Evolutionary conservation across 2,888 invertebrate genomes (phyloP).

Genomic region (Caenorhabditis doughertyi): DNA sequence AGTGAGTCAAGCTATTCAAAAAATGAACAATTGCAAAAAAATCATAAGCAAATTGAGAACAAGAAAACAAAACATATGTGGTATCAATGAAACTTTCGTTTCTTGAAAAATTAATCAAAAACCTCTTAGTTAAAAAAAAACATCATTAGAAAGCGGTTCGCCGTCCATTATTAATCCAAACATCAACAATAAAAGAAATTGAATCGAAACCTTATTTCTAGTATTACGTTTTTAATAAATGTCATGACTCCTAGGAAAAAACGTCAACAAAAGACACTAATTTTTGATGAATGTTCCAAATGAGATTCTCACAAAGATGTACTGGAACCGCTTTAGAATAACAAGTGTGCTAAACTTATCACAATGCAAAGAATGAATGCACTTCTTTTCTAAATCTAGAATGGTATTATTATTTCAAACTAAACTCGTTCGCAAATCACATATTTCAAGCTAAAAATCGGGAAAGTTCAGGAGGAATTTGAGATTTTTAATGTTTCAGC

Average conservation of each 20-base stretch:
- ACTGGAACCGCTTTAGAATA: conserved; percentile 1
- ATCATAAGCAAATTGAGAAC: neutral
- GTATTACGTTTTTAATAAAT: neutral
- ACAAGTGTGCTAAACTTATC: no score
- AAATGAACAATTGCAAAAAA: neutral
- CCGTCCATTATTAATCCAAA: no score
- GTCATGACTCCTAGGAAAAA: neutral
- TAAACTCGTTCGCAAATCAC: neutral
- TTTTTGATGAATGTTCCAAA: neutral
- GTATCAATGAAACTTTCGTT: no score
- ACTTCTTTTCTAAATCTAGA: no score
- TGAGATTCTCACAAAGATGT: neutral
- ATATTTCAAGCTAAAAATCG: neutral
- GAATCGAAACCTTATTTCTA: conserved; percentile 13
- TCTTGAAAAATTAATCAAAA: neutral
- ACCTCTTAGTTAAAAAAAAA: neutral
- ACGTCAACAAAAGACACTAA: conserved; percentile 5
- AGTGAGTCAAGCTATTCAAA: conserved; percentile 37
- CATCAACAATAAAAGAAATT: neutral
- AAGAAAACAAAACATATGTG: no score
- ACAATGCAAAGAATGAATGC: no score
- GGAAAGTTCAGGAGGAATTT: neutral
- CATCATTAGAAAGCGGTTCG: neutral
- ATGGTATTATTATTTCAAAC: neutral
- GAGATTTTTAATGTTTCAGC: conserved; percentile 2